Conservation (phyloP, 2,797 vertebrate genomes). For the Amniataba percoides region DNA sequence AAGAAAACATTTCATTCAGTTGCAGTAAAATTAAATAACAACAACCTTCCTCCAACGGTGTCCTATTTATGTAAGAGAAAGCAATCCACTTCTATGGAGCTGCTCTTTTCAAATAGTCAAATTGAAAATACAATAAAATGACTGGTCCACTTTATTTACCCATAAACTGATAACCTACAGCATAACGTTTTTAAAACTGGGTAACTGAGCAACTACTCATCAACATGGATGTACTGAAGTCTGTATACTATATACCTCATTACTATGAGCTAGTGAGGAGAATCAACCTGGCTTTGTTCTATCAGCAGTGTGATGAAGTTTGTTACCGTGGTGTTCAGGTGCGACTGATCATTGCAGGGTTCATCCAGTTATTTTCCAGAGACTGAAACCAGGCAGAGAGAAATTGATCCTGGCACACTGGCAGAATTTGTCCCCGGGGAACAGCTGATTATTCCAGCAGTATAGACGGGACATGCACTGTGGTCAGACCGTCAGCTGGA, state of each 20-base stretch:
- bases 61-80: slow-evolving; percentile 7
- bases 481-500: slow-evolving; percentile 23
- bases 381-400: slow-evolving; percentile 34
- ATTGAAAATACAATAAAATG: not conserved
- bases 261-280: not conserved
- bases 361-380: slow-evolving; percentile 54
- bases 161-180: no score
- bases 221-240: not conserved
- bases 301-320: not conserved
- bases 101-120: not conserved
- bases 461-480: slow-evolving; percentile 27
- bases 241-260: not conserved
- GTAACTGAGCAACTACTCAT: no score
- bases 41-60: not conserved
- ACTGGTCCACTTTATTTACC: not conserved
- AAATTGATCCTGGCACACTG: slow-evolving; percentile 52
- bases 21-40: not conserved
- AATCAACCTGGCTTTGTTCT: not conserved
- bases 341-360: not conserved
- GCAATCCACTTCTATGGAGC: not conserved
- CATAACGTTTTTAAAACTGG: not conserved
- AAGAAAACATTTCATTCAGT: not conserved
- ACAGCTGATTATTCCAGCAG: slow-evolving; percentile 53
- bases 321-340: not conserved
- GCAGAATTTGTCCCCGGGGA: slow-evolving; percentile 60